These are phyloP conservation scores for Serinus canaria DNA, from an alignment of 2,113 vertebrate genomes.

Conservation along the genomic window DNA sequence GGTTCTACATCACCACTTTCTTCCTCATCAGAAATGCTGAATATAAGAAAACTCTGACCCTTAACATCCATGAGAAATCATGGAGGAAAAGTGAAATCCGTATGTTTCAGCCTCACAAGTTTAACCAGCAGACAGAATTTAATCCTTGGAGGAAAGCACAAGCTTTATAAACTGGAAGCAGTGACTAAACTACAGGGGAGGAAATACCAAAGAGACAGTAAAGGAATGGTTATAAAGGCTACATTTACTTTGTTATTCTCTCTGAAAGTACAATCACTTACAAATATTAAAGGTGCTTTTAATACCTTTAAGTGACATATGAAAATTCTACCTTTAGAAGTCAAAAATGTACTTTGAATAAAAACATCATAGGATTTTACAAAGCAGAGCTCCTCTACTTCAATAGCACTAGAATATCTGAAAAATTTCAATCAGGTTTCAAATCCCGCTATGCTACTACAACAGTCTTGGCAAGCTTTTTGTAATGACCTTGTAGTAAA, in stretches of 20 bases:
- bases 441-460: not conserved
- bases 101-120: not conserved
- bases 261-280: not conserved
- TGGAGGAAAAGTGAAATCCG: not conserved
- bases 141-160: not conserved
- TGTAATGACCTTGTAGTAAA: constrained; percentile 41
- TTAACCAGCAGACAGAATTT: not conserved
- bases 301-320: not conserved
- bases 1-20: not conserved
- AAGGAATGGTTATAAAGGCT: not conserved
- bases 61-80: not conserved
- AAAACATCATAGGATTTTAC: not conserved
- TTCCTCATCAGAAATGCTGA: not conserved
- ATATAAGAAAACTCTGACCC: not conserved
- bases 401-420: not conserved
- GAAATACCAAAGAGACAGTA: not conserved
- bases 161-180: not conserved
- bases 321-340: not conserved
- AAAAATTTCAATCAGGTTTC: not conserved
- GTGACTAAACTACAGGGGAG: not conserved
- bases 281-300: not conserved
- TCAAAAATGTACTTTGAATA: not conserved
- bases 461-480: not conserved
- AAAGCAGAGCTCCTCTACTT: not conserved
- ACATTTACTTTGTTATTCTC: not conserved